Base-by-base conservation (phyloP, 2,797 vertebrate genomes). In the Taeniopygia guttata region DNA sequence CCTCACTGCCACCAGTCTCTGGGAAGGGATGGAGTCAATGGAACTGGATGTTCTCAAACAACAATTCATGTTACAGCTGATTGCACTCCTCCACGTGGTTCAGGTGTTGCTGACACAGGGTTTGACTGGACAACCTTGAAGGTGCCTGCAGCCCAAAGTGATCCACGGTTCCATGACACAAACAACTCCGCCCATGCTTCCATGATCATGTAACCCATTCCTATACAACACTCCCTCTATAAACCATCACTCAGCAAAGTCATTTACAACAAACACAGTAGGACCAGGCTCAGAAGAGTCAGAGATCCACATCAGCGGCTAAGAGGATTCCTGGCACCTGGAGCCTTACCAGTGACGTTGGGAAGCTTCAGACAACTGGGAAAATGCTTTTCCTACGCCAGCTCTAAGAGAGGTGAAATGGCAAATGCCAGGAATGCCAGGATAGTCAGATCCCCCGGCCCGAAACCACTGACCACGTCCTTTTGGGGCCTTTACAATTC, bases 301-400 rank as follows among this genome's bases (percentile, higher is more conserved):
- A 38, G n/a, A 40, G 22, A 25, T 13, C 9, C 63, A 43, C 0
- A 0, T 13, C 16, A 27, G 5, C 2, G 4, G 48, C 20, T 11
- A 7, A 20, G 48, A 58, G 36, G 25, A 13, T 8, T 19, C 49
- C 4, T 25, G 55, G 64, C 8, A 7, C 59, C 10, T 11, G 30
- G 40, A 72, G 67, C 62, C 49, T 14, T 8, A n/a, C 21, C 21
- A n/a, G 54, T 0, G 34, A 67, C 4, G 30, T 8, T 29, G 13
- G n/a, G 49, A 81, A 74, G 62, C 40, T 55, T 64, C 85, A 27
- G n/a, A 17, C 13, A 19, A 9, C 25, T 15, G 45, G 48, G 16
- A 42, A 54, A 54, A 55, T 1, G 8, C 13, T 46, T 19, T 4
- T 5, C 20, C 58, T 15, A 1, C 2, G 25, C 30, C 40, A 1